Percentiles rank a stretch among this genome's conserved stretches.
These are phyloP conservation scores for Drosophila bipectinata DNA, from an alignment of 1,140 invertebrate genomes.

Conservation along the genomic window DNA sequence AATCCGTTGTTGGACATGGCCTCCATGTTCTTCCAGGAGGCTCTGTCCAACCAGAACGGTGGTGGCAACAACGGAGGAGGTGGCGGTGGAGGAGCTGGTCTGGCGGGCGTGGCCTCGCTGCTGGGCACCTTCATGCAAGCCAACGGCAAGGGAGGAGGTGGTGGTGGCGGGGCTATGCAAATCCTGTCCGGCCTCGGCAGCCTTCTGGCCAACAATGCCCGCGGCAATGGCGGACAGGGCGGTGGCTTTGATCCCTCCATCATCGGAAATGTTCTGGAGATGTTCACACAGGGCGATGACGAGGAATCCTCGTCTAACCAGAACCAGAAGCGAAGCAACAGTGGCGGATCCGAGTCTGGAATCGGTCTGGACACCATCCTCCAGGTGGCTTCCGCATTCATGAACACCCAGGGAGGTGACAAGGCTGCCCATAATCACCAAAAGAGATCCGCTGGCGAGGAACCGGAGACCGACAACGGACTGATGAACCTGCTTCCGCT, in stretches of 20 bases:
- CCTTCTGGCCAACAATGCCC: constrained; percentile 71
- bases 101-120: constrained; percentile 82
- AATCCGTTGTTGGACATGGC: constrained; percentile 86
- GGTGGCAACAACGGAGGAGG: constrained; percentile 81
- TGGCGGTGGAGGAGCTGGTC: constrained; percentile 81
- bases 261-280: constrained; percentile 84
- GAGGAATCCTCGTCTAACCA: constrained; percentile 48
- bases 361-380: constrained; percentile 86
- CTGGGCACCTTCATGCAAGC: constrained; percentile 86
- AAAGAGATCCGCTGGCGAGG: constrained; percentile 51
- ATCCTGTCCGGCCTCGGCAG: constrained; percentile 84
- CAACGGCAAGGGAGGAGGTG: constrained; percentile 81
- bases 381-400: constrained; percentile 86
- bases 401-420: constrained; percentile 83
- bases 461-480: constrained; percentile 84
- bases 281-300: constrained; percentile 82
- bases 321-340: constrained; percentile 51
- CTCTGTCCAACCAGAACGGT: constrained; percentile 84
- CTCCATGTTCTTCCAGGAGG: constrained; percentile 85
- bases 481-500: constrained; percentile 87
- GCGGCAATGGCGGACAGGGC: constrained; percentile 44
- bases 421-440: constrained; percentile 58
- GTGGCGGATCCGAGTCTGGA: constrained; percentile 55
- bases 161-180: constrained; percentile 78
- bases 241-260: constrained; percentile 84